phyloP scores from a whole-genome alignment of 2,888 invertebrate species.

The Lasioglossum oenotherae region DNA sequence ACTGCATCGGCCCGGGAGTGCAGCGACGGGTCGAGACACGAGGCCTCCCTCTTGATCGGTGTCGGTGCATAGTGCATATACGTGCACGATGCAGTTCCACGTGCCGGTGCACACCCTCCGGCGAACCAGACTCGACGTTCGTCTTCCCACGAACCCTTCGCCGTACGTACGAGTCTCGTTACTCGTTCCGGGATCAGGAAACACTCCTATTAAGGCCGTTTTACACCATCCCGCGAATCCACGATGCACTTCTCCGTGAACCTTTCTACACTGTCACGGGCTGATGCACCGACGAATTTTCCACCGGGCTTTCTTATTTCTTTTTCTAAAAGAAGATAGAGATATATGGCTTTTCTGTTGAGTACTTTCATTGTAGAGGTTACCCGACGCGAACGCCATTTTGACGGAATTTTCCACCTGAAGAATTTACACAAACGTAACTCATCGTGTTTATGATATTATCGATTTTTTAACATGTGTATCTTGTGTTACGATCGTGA shows the following conservation, averaged over 20 bases:
- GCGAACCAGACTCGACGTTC: slow-evolving; percentile 66
- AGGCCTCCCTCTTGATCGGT: background rate
- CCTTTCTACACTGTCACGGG: background rate
- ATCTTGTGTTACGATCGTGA: background rate
- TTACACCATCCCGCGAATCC: slow-evolving; percentile 60
- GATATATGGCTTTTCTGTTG: background rate
- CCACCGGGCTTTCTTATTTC: background rate
- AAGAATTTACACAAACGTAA: too few relatives aligned
- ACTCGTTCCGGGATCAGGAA: slow-evolving; percentile 71
- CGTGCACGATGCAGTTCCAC: background rate
- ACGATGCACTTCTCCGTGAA: background rate
- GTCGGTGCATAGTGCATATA: background rate
- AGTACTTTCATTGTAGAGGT: background rate
- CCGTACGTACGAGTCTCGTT: slow-evolving; percentile 68
- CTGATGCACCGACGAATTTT: background rate
- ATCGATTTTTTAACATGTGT: background rate
- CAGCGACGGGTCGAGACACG: slow-evolving; percentile 19
- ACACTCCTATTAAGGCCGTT: slow-evolving; percentile 72
- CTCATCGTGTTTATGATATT: background rate
- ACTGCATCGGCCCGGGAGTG: slow-evolving; percentile 36
- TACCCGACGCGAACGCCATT: background rate
- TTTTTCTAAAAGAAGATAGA: background rate
- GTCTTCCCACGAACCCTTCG: slow-evolving; percentile 72
- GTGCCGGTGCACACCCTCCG: slow-evolving; percentile 56
- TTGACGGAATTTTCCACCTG: background rate